A percentile compares a stretch with the other conserved stretches of the same genome.
Conservation (phyloP, 2,797 vertebrate species). For the Loriculus beryllinus region DNA sequence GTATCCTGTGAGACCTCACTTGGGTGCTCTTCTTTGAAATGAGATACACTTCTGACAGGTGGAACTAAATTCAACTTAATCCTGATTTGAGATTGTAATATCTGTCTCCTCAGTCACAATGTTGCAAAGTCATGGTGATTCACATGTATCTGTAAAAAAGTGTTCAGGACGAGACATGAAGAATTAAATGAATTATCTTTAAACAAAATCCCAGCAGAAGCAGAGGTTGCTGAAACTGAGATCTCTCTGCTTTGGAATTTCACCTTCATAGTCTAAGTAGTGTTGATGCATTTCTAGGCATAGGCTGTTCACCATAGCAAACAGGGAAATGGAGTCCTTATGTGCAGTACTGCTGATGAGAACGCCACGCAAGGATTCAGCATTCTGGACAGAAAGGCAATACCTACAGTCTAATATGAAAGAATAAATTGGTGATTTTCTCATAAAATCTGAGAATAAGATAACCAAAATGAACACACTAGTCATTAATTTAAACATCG, state of each 20-base stretch:
- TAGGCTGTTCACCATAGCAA: neutral
- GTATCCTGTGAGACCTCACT: neutral
- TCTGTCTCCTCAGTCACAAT: neutral
- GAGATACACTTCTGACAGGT: neutral
- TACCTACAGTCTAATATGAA: neutral
- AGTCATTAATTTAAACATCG: neutral
- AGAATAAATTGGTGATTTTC: neutral
- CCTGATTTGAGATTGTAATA: neutral
- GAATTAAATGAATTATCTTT: neutral
- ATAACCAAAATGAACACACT: neutral
- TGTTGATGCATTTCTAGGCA: neutral
- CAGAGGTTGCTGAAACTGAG: neutral
- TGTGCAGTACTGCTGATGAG: neutral
- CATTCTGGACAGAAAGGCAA: neutral
- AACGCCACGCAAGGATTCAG: neutral
- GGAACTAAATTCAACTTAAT: neutral
- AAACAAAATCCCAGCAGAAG: neutral
- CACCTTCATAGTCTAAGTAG: neutral
- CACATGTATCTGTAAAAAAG: neutral
- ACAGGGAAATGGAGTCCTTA: neutral
- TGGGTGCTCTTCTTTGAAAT: neutral
- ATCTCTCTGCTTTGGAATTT: neutral
- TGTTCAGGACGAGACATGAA: neutral
- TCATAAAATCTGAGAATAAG: neutral
- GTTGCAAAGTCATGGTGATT: neutral